Base-by-base conservation (phyloP, 2,888 invertebrate genomes). In the Trichopoda pennipes region DNA sequence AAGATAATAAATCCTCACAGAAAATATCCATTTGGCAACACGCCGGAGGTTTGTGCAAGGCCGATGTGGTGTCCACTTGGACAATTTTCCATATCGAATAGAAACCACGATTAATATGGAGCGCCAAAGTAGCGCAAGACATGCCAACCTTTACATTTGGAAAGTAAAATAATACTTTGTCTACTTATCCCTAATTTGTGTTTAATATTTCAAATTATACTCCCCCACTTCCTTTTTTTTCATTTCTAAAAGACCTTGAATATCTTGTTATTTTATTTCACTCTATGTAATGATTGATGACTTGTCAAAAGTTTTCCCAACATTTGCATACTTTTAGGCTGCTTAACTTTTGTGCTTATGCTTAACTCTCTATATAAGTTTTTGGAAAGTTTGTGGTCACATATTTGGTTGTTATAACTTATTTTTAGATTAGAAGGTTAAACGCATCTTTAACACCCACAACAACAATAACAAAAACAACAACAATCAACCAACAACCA, bases 371-470 rank as follows among this genome's bases (percentile, higher is more conserved):
- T 44, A 14, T 44, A 38, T 38, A 12, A 19, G 7, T 28, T 53
- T 6, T 28, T 23, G n/a, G 14, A 7, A 32, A 19, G 21, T 55
- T 14, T 42, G 35, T 61, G 23, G n/a, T 19, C 16, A 19, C 17
- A 42, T 19, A 28, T 53, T 53, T 0, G 16, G 6, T 23, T 28
- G 17, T 58, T 8, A 42, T 38, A 66, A 38, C 49, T 56, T 66
- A 66, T 56, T 74, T 74, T 64, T 64, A 66, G 58, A 23, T 19
- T 53, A n/a, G 6, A 14, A 14, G 35, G 3, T 16, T 56, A 38
- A 12, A 38, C 19, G 3, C 10, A 14, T 14, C 12, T 61, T 21
- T n/a, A 16, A 42, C 9, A 21, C 42, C 28, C 3, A 38, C 38
- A 38, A 6, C 12, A 12, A n/a, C n/a, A n/a, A n/a, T n/a, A n/a